Percentiles rank a stretch among this genome's conserved stretches.
Evolutionary conservation across 2,888 invertebrate species (phyloP).

Genomic region (Hermodice carunculata): DNA sequence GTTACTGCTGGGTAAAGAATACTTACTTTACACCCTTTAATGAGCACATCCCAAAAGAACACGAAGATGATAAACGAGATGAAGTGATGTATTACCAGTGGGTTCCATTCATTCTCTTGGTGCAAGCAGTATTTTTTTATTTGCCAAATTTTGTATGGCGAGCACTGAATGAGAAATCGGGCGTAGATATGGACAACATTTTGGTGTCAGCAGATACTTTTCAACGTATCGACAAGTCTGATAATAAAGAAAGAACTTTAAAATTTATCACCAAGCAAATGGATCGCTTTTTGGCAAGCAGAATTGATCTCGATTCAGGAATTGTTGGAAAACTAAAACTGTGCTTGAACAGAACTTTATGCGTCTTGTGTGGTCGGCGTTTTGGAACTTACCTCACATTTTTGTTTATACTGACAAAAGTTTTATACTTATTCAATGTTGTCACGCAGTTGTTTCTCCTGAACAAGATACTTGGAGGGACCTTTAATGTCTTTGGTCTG

Average conservation of each 20-base stretch:
- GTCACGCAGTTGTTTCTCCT: constrained; percentile 33
- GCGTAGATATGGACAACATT: constrained; percentile 58
- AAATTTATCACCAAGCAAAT: constrained; percentile 24
- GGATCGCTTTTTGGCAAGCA: constrained; percentile 11
- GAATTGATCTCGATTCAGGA: not conserved
- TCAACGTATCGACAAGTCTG: constrained; percentile 5
- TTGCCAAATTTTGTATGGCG: constrained; percentile 44
- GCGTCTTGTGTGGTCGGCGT: too few species aligned
- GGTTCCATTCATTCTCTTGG: constrained; percentile 57
- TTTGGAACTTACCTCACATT: constrained; percentile 38
- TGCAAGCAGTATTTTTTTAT: constrained; percentile 64
- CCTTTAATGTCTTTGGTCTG: constrained; percentile 31
- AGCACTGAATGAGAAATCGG: constrained; percentile 34
- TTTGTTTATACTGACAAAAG: constrained; percentile 33
- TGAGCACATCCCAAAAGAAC: constrained; percentile 29
- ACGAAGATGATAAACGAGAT: constrained; percentile 37
- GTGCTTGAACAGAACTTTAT: too few species aligned
- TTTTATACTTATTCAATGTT: constrained; percentile 34
- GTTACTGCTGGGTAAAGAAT: constrained; percentile 49
- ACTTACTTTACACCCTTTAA: constrained; percentile 45
- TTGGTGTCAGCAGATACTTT: constrained; percentile 23
- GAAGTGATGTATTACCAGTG: constrained; percentile 45
- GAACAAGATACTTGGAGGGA: constrained; percentile 26
- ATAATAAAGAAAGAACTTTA: constrained; percentile 11
- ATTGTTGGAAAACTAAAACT: too few species aligned